A percentile compares a stretch with the other conserved stretches of the same genome.
Conservation (phyloP, 2,113 vertebrate species). For the Aspidoscelis tigris region DNA sequence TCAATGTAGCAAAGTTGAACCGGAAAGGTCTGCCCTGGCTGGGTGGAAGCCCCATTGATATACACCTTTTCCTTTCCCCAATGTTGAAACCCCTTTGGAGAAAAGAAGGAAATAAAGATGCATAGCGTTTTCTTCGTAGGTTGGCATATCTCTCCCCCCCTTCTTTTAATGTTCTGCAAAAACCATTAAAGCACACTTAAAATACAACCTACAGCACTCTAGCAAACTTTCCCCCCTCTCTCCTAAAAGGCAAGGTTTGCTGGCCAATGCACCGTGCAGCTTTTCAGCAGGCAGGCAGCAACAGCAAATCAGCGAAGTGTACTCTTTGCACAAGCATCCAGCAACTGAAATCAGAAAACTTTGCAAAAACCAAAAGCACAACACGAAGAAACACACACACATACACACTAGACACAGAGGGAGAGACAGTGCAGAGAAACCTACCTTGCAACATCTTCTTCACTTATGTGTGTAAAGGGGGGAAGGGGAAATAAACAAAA, state of each 20-base stretch:
- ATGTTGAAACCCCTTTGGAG: background rate
- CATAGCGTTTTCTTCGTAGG: constrained; percentile 19
- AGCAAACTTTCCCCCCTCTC: constrained; percentile 67
- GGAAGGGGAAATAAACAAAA: constrained; percentile 36
- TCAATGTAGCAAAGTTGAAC: constrained; percentile 61
- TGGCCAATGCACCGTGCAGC: constrained; percentile 58
- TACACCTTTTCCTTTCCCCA: constrained; percentile 27
- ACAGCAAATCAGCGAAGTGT: constrained; percentile 64
- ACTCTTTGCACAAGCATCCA: constrained; percentile 69
- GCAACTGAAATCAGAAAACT: constrained; percentile 77
- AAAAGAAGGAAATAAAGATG: background rate
- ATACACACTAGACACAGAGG: constrained; percentile 47
- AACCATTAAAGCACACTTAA: constrained; percentile 63
- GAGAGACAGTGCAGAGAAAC: constrained; percentile 66
- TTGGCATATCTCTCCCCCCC: constrained; percentile 49
- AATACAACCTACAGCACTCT: constrained; percentile 61
- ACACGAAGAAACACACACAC: constrained; percentile 53
- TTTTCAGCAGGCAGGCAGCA: constrained; percentile 66
- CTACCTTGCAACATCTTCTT: constrained; percentile 82
- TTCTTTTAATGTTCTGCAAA: constrained; percentile 48
- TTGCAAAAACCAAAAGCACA: constrained; percentile 71
- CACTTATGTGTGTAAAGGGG: constrained; percentile 74
- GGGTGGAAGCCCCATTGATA: constrained; percentile 23
- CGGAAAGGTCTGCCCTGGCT: constrained; percentile 46
- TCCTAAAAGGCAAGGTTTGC: constrained; percentile 31